Evolutionary conservation across 2,888 invertebrate genomes (phyloP), one percentile per base, ranked within the genome.

Genomic region (Tenthredo notha): DNA sequence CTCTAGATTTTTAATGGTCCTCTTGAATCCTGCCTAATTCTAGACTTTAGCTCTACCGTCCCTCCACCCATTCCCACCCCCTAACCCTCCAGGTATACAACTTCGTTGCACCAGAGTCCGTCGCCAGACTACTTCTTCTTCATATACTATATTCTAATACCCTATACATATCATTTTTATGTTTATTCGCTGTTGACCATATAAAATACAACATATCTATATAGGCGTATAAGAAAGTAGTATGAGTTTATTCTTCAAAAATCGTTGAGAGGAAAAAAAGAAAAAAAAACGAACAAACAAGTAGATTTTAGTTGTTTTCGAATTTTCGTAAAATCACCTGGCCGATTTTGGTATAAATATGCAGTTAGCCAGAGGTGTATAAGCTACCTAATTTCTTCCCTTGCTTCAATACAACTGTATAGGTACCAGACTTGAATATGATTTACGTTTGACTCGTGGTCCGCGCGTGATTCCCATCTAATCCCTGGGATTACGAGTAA

Each of bases 11-110:
- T 91, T 91, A 91, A 91, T 91, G 91, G 89, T 87, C 88, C 88
- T 86, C 87, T 88, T 89, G 90, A 91, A 91, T 91, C 88, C 88
- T 86, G 88, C 88, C 90, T 90, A 91, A 91, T 91, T 91, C 91
- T 91, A 91, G 90, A 91, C 89, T 85, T 90, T 86, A 87, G 82
- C 85, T 87, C 86, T 50, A 47, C 70, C 21, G 43, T 75, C 43
- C 40, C 47, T 25, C 61, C 12, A 61, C 25, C 61, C n/a, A 33
- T 70, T 29, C 70, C 25, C 37, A 33, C 40, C n/a, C 37, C n/a
- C 18, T 18, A 6, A 70, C 15, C 61, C 10, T 7, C 33, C 70
- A 33, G 37, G 37, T 70, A 70, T 29, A 70, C 12, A 61, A 25
- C 61, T n/a, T 70, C 70, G 58, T 58, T 58, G 21, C 58, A 58